A percentile compares a stretch with the other conserved stretches of the same genome.
These are phyloP conservation scores for Penaeus japonicus DNA, from an alignment of 1,140 invertebrate genomes.

Conservation along the genomic window DNA sequence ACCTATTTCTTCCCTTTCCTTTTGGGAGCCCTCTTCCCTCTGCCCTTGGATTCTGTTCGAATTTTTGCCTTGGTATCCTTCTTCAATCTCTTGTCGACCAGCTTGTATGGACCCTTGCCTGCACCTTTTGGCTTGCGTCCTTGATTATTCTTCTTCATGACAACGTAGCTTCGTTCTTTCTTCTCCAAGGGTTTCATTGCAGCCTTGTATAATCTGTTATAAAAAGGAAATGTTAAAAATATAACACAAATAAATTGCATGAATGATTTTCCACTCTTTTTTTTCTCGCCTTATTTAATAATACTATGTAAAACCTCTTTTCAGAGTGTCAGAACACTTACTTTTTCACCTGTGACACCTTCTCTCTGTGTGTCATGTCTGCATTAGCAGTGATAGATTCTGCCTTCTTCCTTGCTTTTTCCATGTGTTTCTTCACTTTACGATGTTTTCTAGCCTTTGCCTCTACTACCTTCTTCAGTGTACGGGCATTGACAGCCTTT, in stretches of 20 bases:
- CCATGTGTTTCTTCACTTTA: conserved; percentile 82
- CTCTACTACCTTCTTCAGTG: conserved; percentile 98
- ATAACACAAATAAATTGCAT: conserved; percentile 47
- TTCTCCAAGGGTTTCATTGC: conserved; percentile 72
- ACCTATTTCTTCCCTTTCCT: neutral
- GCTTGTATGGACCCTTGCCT: conserved; percentile 85
- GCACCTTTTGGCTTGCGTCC: conserved; percentile 86
- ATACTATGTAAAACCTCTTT: neutral
- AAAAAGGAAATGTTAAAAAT: conserved; percentile 43
- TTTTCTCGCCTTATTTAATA: neutral
- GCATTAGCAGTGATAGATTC: conserved; percentile 89
- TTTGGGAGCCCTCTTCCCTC: neutral
- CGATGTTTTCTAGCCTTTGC: conserved; percentile 98
- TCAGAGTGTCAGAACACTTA: neutral
- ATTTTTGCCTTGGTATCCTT: conserved; percentile 84
- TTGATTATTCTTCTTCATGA: conserved; percentile 85
- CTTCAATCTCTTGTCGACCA: conserved; percentile 96
- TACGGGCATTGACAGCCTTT: conserved; percentile 89
- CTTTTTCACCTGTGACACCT: conserved; percentile 59
- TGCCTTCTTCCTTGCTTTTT: conserved; percentile 95
- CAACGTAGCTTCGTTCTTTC: conserved; percentile 91
- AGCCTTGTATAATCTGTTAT: conserved; percentile 82
- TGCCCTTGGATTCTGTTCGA: conserved; percentile 68
- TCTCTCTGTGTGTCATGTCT: conserved; percentile 74
- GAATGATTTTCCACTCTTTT: neutral